Percentiles rank a stretch among this genome's conserved stretches.
phyloP scores from a whole-genome alignment of 2,888 invertebrate genomes.

The Mythimna vitellina region DNA sequence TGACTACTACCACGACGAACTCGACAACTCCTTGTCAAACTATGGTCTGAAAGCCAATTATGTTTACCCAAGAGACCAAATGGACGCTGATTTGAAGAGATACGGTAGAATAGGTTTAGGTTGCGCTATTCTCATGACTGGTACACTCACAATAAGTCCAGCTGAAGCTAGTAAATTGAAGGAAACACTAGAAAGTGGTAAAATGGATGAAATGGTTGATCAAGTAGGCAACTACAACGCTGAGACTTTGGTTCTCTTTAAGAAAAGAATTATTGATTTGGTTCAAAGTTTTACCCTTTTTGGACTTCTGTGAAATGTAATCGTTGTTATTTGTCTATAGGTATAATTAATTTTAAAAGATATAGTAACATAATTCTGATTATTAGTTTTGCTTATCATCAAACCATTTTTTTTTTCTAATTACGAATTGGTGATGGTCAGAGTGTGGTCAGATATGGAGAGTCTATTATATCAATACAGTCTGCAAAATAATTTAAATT shows the following conservation, averaged over 20 bases:
- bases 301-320: slow-evolving; percentile 51
- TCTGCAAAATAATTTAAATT: background rate
- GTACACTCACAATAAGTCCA: slow-evolving; percentile 55
- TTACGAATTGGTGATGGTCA: background rate
- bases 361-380: background rate
- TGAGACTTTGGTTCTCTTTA: slow-evolving; percentile 51
- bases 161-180: slow-evolving; percentile 62
- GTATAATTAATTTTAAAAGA: background rate
- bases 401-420: background rate
- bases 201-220: slow-evolving; percentile 1
- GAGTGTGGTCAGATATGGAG: background rate
- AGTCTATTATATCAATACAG: background rate
- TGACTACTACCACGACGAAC: slow-evolving; percentile 65
- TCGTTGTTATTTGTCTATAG: background rate
- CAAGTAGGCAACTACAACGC: slow-evolving; percentile 33
- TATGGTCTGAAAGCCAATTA: slow-evolving; percentile 62
- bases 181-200: slow-evolving; percentile 19
- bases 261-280: slow-evolving; percentile 61
- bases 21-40: slow-evolving; percentile 62
- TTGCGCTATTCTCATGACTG: slow-evolving; percentile 53
- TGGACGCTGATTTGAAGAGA: slow-evolving; percentile 68
- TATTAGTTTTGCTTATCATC: background rate
- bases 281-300: slow-evolving; percentile 64
- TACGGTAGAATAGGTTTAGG: slow-evolving; percentile 63
- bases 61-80: slow-evolving; percentile 64